Percentiles rank a stretch among this genome's conserved stretches.
Evolutionary conservation across 2,888 invertebrate genomes (phyloP).

Genomic region (Alloplasta piceator): DNA sequence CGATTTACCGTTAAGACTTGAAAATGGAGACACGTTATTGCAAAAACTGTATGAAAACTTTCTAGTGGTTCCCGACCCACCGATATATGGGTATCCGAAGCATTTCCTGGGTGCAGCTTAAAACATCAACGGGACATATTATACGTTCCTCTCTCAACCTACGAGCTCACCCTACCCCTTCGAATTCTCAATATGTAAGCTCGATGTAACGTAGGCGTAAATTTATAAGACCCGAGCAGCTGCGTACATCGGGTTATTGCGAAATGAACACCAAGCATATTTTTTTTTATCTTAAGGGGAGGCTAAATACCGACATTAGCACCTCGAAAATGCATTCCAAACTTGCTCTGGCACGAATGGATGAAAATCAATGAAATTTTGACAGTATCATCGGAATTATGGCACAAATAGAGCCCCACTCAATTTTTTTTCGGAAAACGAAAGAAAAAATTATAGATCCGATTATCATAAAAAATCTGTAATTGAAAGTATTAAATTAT

Average conservation of each 20-base stretch:
- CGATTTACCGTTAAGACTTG: slow-evolving; percentile 48
- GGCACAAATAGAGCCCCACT: too few species aligned
- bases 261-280: not conserved
- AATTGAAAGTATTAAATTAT: too few species aligned
- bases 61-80: slow-evolving; percentile 54
- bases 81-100: slow-evolving; percentile 59
- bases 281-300: too few species aligned
- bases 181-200: slow-evolving; percentile 51
- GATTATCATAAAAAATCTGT: too few species aligned
- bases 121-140: slow-evolving; percentile 22
- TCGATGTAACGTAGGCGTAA: slow-evolving; percentile 45
- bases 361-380: too few species aligned
- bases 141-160: slow-evolving; percentile 19
- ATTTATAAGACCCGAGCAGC: slow-evolving; percentile 54
- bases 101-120: slow-evolving; percentile 65
- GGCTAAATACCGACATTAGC: too few species aligned
- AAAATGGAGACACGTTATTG: slow-evolving; percentile 31
- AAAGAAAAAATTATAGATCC: too few species aligned
- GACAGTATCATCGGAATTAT: too few species aligned
- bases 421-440: too few species aligned
- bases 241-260: slow-evolving; percentile 31
- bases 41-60: slow-evolving; percentile 22
- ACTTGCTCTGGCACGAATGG: too few species aligned
- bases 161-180: slow-evolving; percentile 46
- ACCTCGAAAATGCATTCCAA: too few species aligned